Conservation (phyloP, 2,113 vertebrate species). For the Balaeniceps rex region DNA sequence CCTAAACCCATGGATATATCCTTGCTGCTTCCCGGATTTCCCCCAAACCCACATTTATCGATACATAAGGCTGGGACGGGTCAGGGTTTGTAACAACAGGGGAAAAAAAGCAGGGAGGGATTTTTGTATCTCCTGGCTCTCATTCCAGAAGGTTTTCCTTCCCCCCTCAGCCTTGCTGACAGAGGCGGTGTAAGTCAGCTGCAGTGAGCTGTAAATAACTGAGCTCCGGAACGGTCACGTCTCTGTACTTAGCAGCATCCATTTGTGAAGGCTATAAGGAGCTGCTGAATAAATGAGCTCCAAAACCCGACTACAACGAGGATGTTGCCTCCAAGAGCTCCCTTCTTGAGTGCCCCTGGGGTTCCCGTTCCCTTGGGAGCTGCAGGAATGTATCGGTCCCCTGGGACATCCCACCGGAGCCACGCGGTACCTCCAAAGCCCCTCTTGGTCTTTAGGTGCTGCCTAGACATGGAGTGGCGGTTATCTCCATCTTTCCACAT, state of each 20-base stretch:
- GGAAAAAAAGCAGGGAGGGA: not conserved
- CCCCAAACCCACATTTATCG: fast-evolving
- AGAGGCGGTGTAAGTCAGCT: not conserved
- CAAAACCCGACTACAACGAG: not conserved
- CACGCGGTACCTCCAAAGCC: not conserved
- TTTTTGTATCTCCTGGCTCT: not conserved
- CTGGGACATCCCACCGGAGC: not conserved
- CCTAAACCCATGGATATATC: not conserved
- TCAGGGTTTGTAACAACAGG: not conserved
- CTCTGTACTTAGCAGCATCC: not conserved
- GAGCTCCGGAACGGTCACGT: not conserved
- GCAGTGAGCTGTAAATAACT: slow-evolving; percentile 18
- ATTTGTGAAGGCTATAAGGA: not conserved
- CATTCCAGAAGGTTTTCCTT: not conserved
- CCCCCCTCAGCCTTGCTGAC: not conserved
- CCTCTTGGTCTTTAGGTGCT: not conserved
- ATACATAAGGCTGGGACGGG: not conserved
- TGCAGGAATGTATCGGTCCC: not conserved
- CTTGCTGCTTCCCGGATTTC: not conserved
- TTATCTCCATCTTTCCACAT: not conserved
- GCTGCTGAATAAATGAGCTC: not conserved
- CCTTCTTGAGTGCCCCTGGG: fast-evolving
- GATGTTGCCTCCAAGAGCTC: not conserved
- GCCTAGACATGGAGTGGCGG: not conserved
- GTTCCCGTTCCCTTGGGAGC: not conserved